Evolutionary conservation across 1,140 invertebrate species (phyloP), one percentile per base, ranked within the genome.

Genomic region (Atopsyche davidsoni): DNA sequence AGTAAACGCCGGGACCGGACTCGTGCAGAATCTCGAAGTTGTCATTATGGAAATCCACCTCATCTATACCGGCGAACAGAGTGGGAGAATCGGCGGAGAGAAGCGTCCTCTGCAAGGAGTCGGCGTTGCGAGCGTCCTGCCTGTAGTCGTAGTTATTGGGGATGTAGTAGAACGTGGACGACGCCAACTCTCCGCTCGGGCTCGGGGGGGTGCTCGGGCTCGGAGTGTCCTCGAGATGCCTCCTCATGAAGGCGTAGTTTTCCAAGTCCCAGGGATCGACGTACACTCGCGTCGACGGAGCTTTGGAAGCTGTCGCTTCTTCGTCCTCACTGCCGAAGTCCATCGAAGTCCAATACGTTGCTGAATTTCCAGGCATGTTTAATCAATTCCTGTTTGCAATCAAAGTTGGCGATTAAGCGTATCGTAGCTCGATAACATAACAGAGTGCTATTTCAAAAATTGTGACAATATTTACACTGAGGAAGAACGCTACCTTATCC

Each of bases 181-280:
- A 75, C 25, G 70, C 68, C 28, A 73, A 72, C 59, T 76, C 75
- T 16, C 71, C 71, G 23, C 60, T 63, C 31, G 69, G 73, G 51
- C 73, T 73, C 10, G 76, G 72, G 40, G 68, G 71, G 21, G 70
- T 67, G 46, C 63, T 72, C 9, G 72, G 67, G 17, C 73, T 71
- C 3, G 70, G 57, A n/a, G 64, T 66, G 0, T 69, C 71, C 7
- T 74, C 68, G 23, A 73, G 68, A 51, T 82, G 80, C 32, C 76
- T 66, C 14, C 75, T 69, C 11, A 82, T 71, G 58, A 81, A 81
- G 13, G 77, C 79, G 57, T 83, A 83, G 55, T 83, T 82, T 59
- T 85, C 82, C 55, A 83, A 67, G 55, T 84, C 82, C 83, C 83
- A 85, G 6, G 82, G 82, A 62, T 85, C 82, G 1, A 85, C 71